phyloP scores from a whole-genome alignment of 2,888 invertebrate species.

The Idaea straminata region DNA sequence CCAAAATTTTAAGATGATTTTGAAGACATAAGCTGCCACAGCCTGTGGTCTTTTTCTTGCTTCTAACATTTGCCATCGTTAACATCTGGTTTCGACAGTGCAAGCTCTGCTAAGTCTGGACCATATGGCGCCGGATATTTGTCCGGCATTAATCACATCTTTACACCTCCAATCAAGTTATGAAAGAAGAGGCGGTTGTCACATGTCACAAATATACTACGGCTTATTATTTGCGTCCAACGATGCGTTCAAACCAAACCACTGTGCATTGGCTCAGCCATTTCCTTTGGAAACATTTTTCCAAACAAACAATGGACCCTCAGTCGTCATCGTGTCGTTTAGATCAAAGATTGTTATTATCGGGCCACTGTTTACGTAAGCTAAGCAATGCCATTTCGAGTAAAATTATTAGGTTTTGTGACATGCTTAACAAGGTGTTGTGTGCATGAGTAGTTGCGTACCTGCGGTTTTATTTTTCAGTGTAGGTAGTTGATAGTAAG shows the following conservation, averaged over 20 bases:
- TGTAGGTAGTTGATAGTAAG: too few species aligned
- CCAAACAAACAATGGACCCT: conserved; percentile 9
- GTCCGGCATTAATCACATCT: not conserved
- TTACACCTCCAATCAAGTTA: conserved; percentile 1
- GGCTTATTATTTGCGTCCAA: conserved; percentile 16
- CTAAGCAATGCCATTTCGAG: not conserved
- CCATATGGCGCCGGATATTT: too few species aligned
- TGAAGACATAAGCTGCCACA: too few species aligned
- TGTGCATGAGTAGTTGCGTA: not conserved
- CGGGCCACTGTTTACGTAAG: conserved; percentile 3
- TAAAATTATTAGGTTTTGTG: not conserved
- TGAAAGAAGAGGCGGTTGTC: conserved; percentile 13
- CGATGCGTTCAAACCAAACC: conserved; percentile 14
- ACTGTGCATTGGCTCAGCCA: conserved; percentile 7
- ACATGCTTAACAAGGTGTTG: not conserved
- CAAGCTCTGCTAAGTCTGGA: too few species aligned
- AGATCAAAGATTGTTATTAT: conserved; percentile 5
- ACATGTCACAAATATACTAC: conserved; percentile 10
- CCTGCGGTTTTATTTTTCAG: not conserved
- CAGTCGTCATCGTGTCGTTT: conserved; percentile 3
- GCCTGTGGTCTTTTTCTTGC: too few species aligned
- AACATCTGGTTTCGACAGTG: too few species aligned
- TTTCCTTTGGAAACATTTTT: conserved; percentile 27
- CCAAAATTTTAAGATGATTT: too few species aligned
- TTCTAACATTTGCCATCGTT: too few species aligned